phyloP scores from a whole-genome alignment of 1,140 invertebrate species.

The Lordiphosa clarofinis region DNA sequence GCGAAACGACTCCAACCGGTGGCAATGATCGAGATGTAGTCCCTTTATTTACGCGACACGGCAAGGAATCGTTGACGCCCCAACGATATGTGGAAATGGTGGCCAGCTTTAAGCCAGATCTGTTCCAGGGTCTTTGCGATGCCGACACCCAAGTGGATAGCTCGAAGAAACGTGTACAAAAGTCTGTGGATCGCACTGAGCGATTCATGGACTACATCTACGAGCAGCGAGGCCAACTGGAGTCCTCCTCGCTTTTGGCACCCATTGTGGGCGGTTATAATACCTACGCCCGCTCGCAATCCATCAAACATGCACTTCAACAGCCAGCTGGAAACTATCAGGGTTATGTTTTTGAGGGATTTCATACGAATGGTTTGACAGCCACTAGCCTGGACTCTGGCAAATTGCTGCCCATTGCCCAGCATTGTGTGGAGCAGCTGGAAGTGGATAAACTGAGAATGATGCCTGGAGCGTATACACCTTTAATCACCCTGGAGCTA shows the following conservation, averaged over 20 bases:
- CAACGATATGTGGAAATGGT: constrained; percentile 86
- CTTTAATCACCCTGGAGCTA: constrained; percentile 83
- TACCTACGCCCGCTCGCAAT: constrained; percentile 82
- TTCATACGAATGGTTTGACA: constrained; percentile 85
- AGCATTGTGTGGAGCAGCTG: constrained; percentile 83
- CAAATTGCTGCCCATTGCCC: constrained; percentile 81
- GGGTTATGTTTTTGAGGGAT: constrained; percentile 90
- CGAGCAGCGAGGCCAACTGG: constrained; percentile 81
- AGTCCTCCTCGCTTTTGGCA: constrained; percentile 80
- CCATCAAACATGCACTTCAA: constrained; percentile 83
- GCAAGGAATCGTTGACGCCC: constrained; percentile 84
- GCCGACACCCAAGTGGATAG: constrained; percentile 87
- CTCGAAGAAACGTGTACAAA: constrained; percentile 85
- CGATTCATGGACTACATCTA: constrained; percentile 84
- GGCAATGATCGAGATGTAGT: constrained; percentile 85
- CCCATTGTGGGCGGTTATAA: constrained; percentile 88
- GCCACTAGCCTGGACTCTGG: constrained; percentile 81
- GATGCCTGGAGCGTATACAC: constrained; percentile 86
- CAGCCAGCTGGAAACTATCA: constrained; percentile 80
- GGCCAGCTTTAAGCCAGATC: constrained; percentile 88
- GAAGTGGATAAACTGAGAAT: constrained; percentile 84
- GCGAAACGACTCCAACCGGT: constrained; percentile 82
- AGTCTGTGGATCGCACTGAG: constrained; percentile 84
- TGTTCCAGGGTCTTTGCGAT: constrained; percentile 89
- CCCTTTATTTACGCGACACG: constrained; percentile 87